Base-by-base conservation (phyloP, 2,797 vertebrate species). In the Leptatherina wallacei region DNA sequence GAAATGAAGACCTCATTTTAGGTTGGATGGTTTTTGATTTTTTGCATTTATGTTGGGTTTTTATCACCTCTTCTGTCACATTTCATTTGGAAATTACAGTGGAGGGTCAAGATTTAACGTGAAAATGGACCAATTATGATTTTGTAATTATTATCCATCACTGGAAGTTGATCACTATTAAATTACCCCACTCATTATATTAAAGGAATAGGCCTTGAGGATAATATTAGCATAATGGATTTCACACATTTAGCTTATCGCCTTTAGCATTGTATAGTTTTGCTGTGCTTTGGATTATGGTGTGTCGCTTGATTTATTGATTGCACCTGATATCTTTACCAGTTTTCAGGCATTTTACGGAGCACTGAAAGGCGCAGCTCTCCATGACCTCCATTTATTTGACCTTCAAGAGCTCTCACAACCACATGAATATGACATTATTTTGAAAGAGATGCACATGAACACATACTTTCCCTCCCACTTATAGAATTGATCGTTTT, bases 101-200 rank as follows among this genome's bases (percentile, higher is more conserved):
- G 13, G 32, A 71, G 66, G 44, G 73, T 70, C 40, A 77, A 20
- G 64, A 78, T 78, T 81, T 83, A 42, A 77, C 66, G 27, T 61
- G 47, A 51, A 72, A 83, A 83, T 38, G 0, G 7, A 52, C 22
- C 77, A 78, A 73, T 77, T 65, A 69, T 77, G 27, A 66, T 77
- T 85, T 76, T 78, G 73, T 75, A 44, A 71, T 82, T 60, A 61
- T 73, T 75, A 78, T 49, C n/a, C 55, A 70, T 76, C 62, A 77
- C 49, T 30, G 44, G 32, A 73, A 78, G 68, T 81, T 71, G 59
- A 75, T 84, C 67, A 79, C 68, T 67, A 55, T 80, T 75, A 85
- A 73, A 78, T 77, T 58, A 77, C 73, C 71, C 33, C 30, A 0
- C 57, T 83, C 54, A 75, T 76, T 80, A 69, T 81, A 55, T 40